Evolutionary conservation across 2,797 vertebrate species (phyloP), one percentile per base, ranked within the genome.

Genomic region (Spea hammondii): DNA sequence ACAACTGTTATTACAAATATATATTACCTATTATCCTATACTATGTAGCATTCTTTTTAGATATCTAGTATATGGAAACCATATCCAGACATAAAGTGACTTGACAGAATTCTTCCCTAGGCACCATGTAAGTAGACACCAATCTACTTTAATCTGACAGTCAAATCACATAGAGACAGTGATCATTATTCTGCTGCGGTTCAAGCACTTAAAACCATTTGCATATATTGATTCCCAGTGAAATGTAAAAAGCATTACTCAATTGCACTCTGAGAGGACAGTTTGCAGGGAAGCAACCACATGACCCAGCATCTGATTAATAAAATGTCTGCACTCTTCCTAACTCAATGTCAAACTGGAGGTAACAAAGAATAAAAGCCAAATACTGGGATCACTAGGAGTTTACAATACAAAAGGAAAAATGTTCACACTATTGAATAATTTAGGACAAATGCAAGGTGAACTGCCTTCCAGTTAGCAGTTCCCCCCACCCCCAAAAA

Each of bases 101-200:
- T 14, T 17, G n/a, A 62, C 59, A 14, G 32, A 32, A 65, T 49
- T 51, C 54, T 14, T 70, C 49, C 12, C 46, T 77, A 17, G 47
- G 11, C 45, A 60, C 48, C 14, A 78, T 4, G 13, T 51, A 17
- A 54, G 44, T 47, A 62, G 68, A 47, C 49, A 46, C 32, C 59
- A 71, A 62, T 54, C 71, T 65, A 70, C 57, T 70, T 69, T 67
- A 67, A 68, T 76, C 57, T 77, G 11, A 48, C 32, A 64, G 75
- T 64, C 66, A 60, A 45, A 48, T 70, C 55, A 60, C 70, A 62
- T 51, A 77, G 57, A 62, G 67, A 78, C 49, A 71, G 65, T 17
- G 76, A 78, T 78, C 76, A 78, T 77, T 77, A 77, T 78, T 78
- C 69, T 72, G 14, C 51, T 71, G n/a, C 48, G 45, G 50, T 65